Conservation (phyloP, 2,888 invertebrate genomes). For the Bombyx huttoni region DNA sequence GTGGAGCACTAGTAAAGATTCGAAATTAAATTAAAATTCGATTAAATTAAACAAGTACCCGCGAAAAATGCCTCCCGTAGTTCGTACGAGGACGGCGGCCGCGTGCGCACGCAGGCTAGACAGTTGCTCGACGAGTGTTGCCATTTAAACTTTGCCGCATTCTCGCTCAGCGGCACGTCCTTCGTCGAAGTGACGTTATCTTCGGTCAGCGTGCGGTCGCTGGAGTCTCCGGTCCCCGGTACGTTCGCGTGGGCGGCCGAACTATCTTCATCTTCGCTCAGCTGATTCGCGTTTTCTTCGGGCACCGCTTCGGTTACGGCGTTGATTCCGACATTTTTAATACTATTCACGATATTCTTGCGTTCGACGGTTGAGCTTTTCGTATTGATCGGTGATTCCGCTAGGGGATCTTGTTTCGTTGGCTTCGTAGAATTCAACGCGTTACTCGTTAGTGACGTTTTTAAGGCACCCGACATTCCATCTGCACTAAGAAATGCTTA, state of each 20-base stretch:
- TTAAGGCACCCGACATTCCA: not conserved
- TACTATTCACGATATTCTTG: not conserved
- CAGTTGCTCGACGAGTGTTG: slow-evolving; percentile 44
- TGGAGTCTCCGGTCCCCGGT: slow-evolving; percentile 5
- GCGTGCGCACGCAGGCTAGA: slow-evolving; percentile 47
- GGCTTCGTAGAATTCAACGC: not conserved
- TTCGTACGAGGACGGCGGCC: slow-evolving; percentile 56
- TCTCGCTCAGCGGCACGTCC: not conserved
- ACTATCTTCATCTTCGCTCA: not conserved
- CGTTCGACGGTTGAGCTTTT: not conserved
- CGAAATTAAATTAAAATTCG: too few relatives aligned
- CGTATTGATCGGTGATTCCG: too few relatives aligned
- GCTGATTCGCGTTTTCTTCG: not conserved
- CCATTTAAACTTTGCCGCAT: slow-evolving; percentile 20
- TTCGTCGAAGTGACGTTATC: not conserved
- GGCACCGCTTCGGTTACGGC: not conserved
- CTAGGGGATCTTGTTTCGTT: not conserved
- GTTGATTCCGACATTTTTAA: not conserved
- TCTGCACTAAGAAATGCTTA: not conserved
- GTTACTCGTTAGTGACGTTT: not conserved
- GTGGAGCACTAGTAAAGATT: too few relatives aligned
- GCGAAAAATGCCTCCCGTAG: slow-evolving; percentile 63
- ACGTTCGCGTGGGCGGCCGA: not conserved
- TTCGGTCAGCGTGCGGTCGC: not conserved
- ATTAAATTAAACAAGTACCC: slow-evolving; percentile 19